phyloP scores from a whole-genome alignment of 1,140 invertebrate genomes.

The Ceratina australensis region DNA sequence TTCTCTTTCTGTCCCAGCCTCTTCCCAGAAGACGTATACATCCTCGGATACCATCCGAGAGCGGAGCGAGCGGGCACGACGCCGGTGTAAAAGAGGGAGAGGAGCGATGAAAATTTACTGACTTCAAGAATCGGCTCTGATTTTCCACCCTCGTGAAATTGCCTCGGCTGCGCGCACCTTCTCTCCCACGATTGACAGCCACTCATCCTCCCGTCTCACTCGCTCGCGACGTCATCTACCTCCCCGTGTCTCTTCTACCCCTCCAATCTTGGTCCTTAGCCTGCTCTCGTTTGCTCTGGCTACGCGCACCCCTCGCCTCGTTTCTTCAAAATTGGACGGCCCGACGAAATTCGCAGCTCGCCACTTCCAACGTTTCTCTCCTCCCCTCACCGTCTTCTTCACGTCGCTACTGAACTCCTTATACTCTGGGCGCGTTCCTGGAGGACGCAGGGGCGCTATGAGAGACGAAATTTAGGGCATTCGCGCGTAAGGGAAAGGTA shows the following conservation, averaged over 20 bases:
- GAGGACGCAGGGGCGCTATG: neutral
- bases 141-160: slow-evolving; percentile 69
- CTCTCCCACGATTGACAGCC: slow-evolving; percentile 65
- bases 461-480: slow-evolving; percentile 40
- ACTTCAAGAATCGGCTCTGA: slow-evolving; percentile 66
- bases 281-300: slow-evolving; percentile 34
- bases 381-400: neutral
- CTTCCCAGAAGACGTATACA: slow-evolving; percentile 15
- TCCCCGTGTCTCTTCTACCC: neutral
- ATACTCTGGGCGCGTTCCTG: neutral
- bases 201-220: slow-evolving; percentile 34
- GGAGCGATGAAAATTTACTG: slow-evolving; percentile 63
- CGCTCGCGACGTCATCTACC: neutral
- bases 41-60: slow-evolving; percentile 1
- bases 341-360: slow-evolving; percentile 47
- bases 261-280: slow-evolving; percentile 34
- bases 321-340: slow-evolving; percentile 67
- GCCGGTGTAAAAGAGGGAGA: too few relatives aligned
- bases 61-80: neutral
- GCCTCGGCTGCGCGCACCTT: slow-evolving; percentile 56
- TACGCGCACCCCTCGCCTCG: slow-evolving; percentile 36
- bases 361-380: slow-evolving; percentile 6
- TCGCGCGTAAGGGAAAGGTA: slow-evolving; percentile 18
- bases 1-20: neutral
- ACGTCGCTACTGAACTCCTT: neutral